These are phyloP conservation scores for Cotesia glomerata DNA, from an alignment of 1,140 invertebrate species.

Conservation along the genomic window DNA sequence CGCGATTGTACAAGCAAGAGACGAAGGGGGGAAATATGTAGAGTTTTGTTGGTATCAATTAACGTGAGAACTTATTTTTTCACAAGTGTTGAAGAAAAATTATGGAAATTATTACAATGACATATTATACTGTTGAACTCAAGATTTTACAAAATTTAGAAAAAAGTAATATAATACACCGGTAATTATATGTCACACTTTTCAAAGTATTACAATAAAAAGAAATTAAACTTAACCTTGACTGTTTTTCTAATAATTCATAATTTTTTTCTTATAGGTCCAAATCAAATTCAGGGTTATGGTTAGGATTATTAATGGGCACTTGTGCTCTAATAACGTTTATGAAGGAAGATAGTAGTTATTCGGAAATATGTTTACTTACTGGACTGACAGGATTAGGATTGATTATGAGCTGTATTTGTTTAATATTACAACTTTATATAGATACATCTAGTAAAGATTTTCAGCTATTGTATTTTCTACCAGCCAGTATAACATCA, in stretches of 20 bases:
- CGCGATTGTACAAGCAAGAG: no score
- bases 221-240: no score
- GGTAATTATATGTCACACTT: conserved; percentile 27
- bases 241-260: no score
- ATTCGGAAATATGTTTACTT: conserved; percentile 56
- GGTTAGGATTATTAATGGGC: conserved; percentile 65
- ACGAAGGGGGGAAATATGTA: no score
- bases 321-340: conserved; percentile 56
- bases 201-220: no score
- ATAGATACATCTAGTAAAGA: conserved; percentile 53
- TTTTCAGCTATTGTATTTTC: conserved; percentile 60
- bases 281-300: conserved; percentile 63
- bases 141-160: conserved; percentile 38
- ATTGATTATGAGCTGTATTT: conserved; percentile 52
- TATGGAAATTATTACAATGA: conserved; percentile 35
- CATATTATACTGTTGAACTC: conserved; percentile 33
- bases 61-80: background rate
- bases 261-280: conserved; percentile 47
- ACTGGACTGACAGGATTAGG: conserved; percentile 54
- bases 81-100: background rate
- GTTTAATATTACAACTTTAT: conserved; percentile 53
- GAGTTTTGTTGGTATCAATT: no score
- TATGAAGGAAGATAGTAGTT: conserved; percentile 53
- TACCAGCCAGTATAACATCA: conserved; percentile 54
- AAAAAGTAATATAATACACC: conserved; percentile 38